Evolutionary conservation across 2,888 invertebrate species (phyloP), one percentile per base, ranked within the genome.

Genomic region (Smittia sp.): DNA sequence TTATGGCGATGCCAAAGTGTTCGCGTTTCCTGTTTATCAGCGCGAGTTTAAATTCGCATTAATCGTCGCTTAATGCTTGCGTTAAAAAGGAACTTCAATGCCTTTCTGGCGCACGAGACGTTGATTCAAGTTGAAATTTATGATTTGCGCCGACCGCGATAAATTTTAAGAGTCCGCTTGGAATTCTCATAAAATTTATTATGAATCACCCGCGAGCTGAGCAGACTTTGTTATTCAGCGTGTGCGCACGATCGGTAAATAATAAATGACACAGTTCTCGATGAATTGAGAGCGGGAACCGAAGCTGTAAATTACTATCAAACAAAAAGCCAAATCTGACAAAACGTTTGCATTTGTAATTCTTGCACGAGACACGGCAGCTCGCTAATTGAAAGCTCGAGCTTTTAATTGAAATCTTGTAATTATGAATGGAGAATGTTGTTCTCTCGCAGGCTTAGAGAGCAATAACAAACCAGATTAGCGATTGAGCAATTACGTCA

Each of bases 301-400:
- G 13, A 46, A 46, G 13, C 46, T n/a, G 46, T 46, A 46, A 46
- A 46, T 46, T 46, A 46, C n/a, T 46, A 46, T 46, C 46, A 46
- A 46, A 46, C 32, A 32, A 32, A 32, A 32, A 32, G 9, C 4
- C 32, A 32, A 32, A 32, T 32, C 32, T 32, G 46, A 46, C 46
- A 46, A 46, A 46, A 46, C 46, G 46, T 46, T 46, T 46, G 46
- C 46, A 46, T 46, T 46, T 46, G n/a, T 46, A 46, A 46, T n/a
- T 46, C 46, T 32, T 32, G 9, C 32, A 32, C 32, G 32, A 32
- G 46, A 46, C 15, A 46, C n/a, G 46, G 3, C 32, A 9, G 4
- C 3, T 46, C 46, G 46, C 46, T 46, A 46, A 46, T 15, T 46
- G 46, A 46, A 46, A 46, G 46, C 46, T 46, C 32, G 46, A 46